Conservation (phyloP, 1,140 invertebrate genomes). For the Drosophila tristis region DNA sequence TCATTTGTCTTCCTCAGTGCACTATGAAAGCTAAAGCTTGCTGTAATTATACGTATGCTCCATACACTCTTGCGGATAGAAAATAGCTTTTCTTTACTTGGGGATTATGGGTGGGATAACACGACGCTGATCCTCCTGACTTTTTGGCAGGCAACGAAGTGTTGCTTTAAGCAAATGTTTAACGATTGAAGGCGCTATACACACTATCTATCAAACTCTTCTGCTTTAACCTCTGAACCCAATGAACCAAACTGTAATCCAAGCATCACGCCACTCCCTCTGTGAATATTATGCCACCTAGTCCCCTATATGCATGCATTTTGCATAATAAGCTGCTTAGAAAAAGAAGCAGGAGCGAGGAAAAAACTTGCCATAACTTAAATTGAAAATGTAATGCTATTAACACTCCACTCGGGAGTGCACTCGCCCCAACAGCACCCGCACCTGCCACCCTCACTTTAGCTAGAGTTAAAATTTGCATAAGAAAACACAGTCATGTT, state of each 20-base stretch:
- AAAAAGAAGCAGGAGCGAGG: neutral
- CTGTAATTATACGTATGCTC: slow-evolving; percentile 24
- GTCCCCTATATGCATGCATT: slow-evolving; percentile 36
- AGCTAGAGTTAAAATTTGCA: slow-evolving; percentile 52
- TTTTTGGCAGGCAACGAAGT: slow-evolving; percentile 1
- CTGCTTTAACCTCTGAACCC: neutral
- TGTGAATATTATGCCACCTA: slow-evolving; percentile 9
- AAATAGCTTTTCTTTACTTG: slow-evolving; percentile 23
- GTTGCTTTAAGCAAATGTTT: neutral
- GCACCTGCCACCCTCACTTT: slow-evolving; percentile 4
- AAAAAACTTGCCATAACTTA: slow-evolving; percentile 64
- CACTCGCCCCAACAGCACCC: slow-evolving; percentile 11
- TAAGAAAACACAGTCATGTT: slow-evolving; percentile 59
- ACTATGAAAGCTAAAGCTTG: slow-evolving; percentile 17
- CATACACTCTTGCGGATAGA: neutral
- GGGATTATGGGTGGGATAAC: slow-evolving; percentile 27
- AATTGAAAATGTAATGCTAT: slow-evolving; percentile 71
- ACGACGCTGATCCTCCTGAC: slow-evolving; percentile 5
- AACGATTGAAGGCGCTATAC: neutral
- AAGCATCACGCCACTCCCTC: neutral
- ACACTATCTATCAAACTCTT: neutral
- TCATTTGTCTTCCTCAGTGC: slow-evolving; percentile 41
- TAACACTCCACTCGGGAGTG: slow-evolving; percentile 51
- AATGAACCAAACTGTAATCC: neutral
- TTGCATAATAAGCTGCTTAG: slow-evolving; percentile 64